These are phyloP conservation scores for Orthosia incerta DNA, from an alignment of 2,888 invertebrate species.

Conservation along the genomic window DNA sequence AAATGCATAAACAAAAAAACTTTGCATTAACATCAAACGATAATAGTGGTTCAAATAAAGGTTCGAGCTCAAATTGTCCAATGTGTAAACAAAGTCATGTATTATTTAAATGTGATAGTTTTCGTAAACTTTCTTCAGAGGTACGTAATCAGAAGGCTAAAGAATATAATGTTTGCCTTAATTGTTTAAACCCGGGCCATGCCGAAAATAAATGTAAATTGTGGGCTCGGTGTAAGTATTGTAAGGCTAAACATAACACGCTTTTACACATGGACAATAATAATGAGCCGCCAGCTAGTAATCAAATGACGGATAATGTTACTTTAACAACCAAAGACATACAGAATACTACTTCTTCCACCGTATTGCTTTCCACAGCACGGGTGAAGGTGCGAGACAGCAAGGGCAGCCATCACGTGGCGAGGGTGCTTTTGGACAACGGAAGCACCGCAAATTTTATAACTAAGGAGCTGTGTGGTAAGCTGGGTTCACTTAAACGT, in stretches of 20 bases:
- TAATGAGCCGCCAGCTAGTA: slow-evolving; percentile 2
- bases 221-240: slow-evolving; percentile 14
- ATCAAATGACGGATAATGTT: too few species aligned
- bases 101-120: slow-evolving; percentile 15
- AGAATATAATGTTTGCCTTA: slow-evolving; percentile 16
- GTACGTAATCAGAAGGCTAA: slow-evolving; percentile 7
- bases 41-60: neutral
- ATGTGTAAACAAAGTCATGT: slow-evolving; percentile 12
- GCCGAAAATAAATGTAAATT: slow-evolving; percentile 15
- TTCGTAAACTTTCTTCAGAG: slow-evolving; percentile 7
- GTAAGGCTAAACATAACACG: slow-evolving; percentile 15
- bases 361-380: too few species aligned
- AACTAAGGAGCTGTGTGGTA: too few species aligned
- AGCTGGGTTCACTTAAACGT: too few species aligned
- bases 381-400: too few species aligned
- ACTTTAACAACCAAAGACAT: too few species aligned
- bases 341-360: too few species aligned
- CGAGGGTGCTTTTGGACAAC: too few species aligned
- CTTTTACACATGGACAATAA: slow-evolving; percentile 16
- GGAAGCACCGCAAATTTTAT: too few species aligned
- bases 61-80: slow-evolving; percentile 5
- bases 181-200: slow-evolving; percentile 14
- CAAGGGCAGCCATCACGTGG: too few species aligned
- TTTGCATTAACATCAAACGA: slow-evolving; percentile 12
- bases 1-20: neutral